Percentiles rank a stretch among this genome's conserved stretches.
Evolutionary conservation across 2,888 invertebrate species (phyloP).

Genomic region (Erpobdella octoculata): DNA sequence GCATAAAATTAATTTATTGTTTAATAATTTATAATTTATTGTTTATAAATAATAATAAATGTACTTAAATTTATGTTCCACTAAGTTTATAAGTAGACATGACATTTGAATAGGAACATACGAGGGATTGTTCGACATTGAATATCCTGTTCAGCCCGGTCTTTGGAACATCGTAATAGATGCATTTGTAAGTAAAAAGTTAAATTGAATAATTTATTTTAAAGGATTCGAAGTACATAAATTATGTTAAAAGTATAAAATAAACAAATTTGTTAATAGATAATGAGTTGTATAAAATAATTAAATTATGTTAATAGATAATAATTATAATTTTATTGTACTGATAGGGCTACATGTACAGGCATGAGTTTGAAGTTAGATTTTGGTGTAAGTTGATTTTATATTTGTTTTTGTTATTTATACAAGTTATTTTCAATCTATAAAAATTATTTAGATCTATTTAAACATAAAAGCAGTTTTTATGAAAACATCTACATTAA

Average conservation of each 20-base stretch:
- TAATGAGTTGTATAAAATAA: no score
- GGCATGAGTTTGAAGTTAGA: slow-evolving; percentile 32
- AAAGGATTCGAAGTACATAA: not conserved
- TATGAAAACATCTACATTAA: not conserved
- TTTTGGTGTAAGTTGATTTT: slow-evolving; percentile 37
- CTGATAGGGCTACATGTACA: slow-evolving; percentile 36
- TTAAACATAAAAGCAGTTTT: not conserved
- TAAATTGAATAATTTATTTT: not conserved
- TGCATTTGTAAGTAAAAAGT: slow-evolving; percentile 61
- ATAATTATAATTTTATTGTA: not conserved
- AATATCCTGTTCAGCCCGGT: slow-evolving; percentile 83
- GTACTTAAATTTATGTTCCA: not conserved
- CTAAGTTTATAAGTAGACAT: not conserved
- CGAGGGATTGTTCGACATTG: slow-evolving; percentile 76
- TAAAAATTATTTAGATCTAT: not conserved
- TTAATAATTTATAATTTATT: not conserved
- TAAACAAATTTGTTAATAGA: not conserved
- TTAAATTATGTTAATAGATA: not conserved
- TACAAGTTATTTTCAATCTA: no score
- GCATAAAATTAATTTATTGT: not conserved
- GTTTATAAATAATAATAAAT: not conserved
- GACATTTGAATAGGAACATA: slow-evolving; percentile 66
- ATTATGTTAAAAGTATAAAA: not conserved
- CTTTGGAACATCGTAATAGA: slow-evolving; percentile 82
- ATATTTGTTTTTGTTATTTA: not conserved